Percentiles rank a stretch among this genome's conserved stretches.
Conservation (phyloP, 2,888 invertebrate species). For the Pollenia angustigena region DNA sequence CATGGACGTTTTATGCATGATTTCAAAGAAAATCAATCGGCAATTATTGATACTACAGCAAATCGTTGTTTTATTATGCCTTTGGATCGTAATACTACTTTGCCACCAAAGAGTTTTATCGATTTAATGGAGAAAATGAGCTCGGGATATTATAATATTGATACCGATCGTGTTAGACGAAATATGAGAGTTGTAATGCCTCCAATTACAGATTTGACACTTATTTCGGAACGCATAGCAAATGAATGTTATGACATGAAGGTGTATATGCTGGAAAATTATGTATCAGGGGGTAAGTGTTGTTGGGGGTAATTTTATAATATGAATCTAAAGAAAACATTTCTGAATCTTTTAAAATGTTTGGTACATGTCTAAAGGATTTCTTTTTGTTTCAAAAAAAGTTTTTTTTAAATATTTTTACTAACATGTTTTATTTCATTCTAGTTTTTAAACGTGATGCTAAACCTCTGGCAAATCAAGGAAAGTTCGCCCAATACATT, state of each 20-base stretch:
- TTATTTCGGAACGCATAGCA: constrained; percentile 89
- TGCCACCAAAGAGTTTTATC: constrained; percentile 91
- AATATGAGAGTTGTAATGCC: constrained; percentile 91
- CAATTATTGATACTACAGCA: constrained; percentile 90
- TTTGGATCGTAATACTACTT: constrained; percentile 90
- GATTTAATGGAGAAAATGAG: constrained; percentile 93
- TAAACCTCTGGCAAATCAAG: constrained; percentile 83
- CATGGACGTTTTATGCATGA: constrained; percentile 96
- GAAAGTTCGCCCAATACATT: constrained; percentile 90
- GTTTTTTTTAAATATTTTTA: not conserved
- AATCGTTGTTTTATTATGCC: constrained; percentile 96
- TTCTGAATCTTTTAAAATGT: too few species aligned
- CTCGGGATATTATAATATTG: constrained; percentile 91
- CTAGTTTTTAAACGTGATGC: constrained; percentile 87
- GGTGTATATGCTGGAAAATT: constrained; percentile 90
- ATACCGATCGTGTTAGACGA: constrained; percentile 90
- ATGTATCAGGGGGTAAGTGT: constrained; percentile 87
- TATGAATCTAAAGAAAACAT: too few species aligned
- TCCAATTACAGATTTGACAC: constrained; percentile 87
- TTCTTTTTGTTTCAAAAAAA: too few species aligned
- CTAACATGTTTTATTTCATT: constrained; percentile 40
- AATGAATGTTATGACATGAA: constrained; percentile 89
- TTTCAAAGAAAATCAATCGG: constrained; percentile 90
- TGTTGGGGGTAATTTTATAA: too few species aligned
- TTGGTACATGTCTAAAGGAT: too few species aligned